Evolutionary conservation across 1,140 invertebrate species (phyloP), one percentile per base, ranked within the genome.

Genomic region (Portunus trituberculatus): DNA sequence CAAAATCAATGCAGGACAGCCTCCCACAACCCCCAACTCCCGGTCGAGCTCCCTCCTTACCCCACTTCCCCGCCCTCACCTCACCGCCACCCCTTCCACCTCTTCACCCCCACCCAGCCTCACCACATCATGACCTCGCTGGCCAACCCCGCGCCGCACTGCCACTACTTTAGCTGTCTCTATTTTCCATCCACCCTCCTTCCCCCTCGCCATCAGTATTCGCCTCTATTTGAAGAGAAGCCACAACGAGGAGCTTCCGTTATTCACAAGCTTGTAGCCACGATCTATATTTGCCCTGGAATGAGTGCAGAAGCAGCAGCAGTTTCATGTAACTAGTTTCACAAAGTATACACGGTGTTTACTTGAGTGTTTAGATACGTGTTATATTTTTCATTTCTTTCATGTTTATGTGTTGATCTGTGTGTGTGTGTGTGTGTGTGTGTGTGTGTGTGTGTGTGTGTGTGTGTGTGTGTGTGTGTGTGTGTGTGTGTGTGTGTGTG

Each of bases 1-100:
- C 67, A 76, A 76, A 76, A 76, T 76, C 67, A 76, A 76, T 76
- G 67, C 67, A 76, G 67, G 67, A 76, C 67, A 76, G 67, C 67
- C 67, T 76, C 67, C 67, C 67, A 76, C 67, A 76, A 76, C 67
- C 67, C 52, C n/a, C 67, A 76, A 76, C 67, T 76, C 67, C 67
- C 67, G 20, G 6, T n/a, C 67, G 4, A 7, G 1, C 6, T 20
- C 25, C 67, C 67, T 76, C 20, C 67, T 7, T 76, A 25, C 67
- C 67, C 67, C 67, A 76, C 67, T 7, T 7, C n/a, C 20, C 20
- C 67, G 6, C 67, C 25, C n/a, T 0, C 67, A 12, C 67, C 25
- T 7, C 67, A n/a, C n/a, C 16, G 1, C 16, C 16, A 25, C 67
- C 20, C 20, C 25, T 59, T 59, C 52, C 52, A 59, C 52, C 52